A percentile compares a stretch with the other conserved stretches of the same genome.
Conservation (phyloP, 2,888 invertebrate genomes). For the Cabera pusaria region DNA sequence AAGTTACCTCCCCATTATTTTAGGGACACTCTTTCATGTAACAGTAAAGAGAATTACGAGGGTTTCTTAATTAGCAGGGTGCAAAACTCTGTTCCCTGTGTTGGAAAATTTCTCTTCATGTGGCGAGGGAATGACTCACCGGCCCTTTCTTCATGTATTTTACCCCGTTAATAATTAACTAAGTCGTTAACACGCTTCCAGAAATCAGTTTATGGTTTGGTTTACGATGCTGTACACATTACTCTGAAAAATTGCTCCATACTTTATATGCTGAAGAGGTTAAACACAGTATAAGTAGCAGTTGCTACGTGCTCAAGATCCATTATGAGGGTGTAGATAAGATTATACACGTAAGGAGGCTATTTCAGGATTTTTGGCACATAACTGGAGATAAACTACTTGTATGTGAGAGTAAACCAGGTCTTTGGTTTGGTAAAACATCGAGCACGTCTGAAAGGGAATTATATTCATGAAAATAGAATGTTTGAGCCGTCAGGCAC, state of each 20-base stretch:
- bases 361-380: no score
- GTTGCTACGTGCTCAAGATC: neutral
- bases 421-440: constrained; percentile 1
- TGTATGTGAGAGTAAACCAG: no score
- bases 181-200: constrained; percentile 17
- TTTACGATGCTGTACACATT: constrained; percentile 10
- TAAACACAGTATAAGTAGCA: neutral
- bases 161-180: constrained; percentile 22
- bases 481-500: no score
- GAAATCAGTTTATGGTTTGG: constrained; percentile 24
- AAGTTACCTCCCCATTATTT: constrained; percentile 25
- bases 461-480: constrained; percentile 1
- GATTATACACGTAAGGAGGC: no score
- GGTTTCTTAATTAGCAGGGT: constrained; percentile 27
- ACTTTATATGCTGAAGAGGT: constrained; percentile 1
- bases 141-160: neutral
- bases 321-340: constrained; percentile 6
- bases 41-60: constrained; percentile 27
- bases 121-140: constrained; percentile 11
- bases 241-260: constrained; percentile 10
- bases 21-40: constrained; percentile 29
- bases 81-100: constrained; percentile 13
- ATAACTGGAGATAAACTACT: no score
- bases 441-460: neutral
- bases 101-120: constrained; percentile 24